A percentile compares a stretch with the other conserved stretches of the same genome.
These are phyloP conservation scores for Drosophila subobscura DNA, from an alignment of 1,140 invertebrate species.

Conservation along the genomic window DNA sequence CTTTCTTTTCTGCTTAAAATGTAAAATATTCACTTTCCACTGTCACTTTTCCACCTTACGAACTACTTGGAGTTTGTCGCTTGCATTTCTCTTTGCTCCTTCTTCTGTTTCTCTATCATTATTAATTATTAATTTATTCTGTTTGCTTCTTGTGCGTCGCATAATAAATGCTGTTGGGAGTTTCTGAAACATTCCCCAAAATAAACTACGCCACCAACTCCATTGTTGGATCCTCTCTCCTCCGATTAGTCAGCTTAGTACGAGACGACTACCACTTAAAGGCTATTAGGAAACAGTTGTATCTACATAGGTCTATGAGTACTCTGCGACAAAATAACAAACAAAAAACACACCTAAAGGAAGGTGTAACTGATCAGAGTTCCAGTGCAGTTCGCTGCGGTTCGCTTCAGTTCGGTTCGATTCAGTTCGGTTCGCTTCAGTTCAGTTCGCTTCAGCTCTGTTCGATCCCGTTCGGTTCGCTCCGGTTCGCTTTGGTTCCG, in stretches of 20 bases:
- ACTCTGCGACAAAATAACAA: conserved; percentile 29
- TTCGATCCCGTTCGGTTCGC: background rate
- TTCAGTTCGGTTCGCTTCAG: conserved; percentile 10
- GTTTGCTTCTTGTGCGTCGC: conserved; percentile 73
- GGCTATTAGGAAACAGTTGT: conserved; percentile 80
- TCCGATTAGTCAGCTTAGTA: conserved; percentile 61
- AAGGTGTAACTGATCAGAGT: conserved; percentile 41
- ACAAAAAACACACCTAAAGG: conserved; percentile 47
- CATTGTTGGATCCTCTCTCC: background rate
- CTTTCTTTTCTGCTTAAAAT: conserved; percentile 46
- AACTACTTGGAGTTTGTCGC: conserved; percentile 57
- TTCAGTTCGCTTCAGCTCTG: conserved; percentile 8
- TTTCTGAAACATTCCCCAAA: conserved; percentile 39
- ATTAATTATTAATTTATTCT: conserved; percentile 23
- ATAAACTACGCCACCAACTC: conserved; percentile 24
- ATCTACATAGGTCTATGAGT: conserved; percentile 82
- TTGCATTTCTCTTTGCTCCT: conserved; percentile 10
- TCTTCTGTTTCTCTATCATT: conserved; percentile 19
- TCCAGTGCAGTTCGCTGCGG: conserved; percentile 20
- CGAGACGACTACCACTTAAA: conserved; percentile 53
- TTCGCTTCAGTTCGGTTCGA: background rate
- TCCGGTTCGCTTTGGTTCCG: conserved; percentile 1
- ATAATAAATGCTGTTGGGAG: conserved; percentile 82
- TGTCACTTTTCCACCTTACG: conserved; percentile 67
- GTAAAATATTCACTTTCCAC: conserved; percentile 50